Conservation (phyloP, 2,797 vertebrate genomes). For the Odontamblyopus lacepedii region DNA sequence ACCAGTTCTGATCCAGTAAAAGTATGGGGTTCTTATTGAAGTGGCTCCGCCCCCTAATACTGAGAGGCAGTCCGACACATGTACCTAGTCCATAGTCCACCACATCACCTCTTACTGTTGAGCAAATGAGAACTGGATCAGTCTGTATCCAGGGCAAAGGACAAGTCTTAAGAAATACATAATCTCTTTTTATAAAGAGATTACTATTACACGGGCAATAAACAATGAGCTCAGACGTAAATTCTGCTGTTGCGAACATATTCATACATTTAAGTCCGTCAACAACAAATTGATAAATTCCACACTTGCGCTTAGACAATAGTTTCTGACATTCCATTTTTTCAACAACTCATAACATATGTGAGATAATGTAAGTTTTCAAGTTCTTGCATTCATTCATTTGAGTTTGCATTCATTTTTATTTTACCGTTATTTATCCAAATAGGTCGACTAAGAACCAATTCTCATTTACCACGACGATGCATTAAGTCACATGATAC, state of each 20-base stretch:
- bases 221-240: not conserved
- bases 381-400: no score
- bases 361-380: no score
- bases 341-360: no score
- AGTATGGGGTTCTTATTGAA: conserved; percentile 28
- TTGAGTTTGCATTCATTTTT: no score
- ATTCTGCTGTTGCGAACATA: not conserved
- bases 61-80: conserved; percentile 18
- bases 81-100: conserved; percentile 55
- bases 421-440: no score
- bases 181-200: conserved; percentile 31
- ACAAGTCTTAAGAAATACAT: conserved; percentile 29
- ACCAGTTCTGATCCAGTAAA: not conserved
- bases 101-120: not conserved
- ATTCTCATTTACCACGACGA: no score
- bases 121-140: conserved; percentile 18
- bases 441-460: no score
- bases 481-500: not conserved
- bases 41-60: conserved; percentile 46
- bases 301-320: not conserved
- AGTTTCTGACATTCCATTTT: no score
- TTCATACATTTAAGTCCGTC: not conserved
- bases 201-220: conserved; percentile 16
- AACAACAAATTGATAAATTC: no score
- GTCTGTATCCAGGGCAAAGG: conserved; percentile 47